These are phyloP conservation scores for Actinostola sp. DNA, from an alignment of 92 coral and sea anemone species.

Conservation along the genomic window DNA sequence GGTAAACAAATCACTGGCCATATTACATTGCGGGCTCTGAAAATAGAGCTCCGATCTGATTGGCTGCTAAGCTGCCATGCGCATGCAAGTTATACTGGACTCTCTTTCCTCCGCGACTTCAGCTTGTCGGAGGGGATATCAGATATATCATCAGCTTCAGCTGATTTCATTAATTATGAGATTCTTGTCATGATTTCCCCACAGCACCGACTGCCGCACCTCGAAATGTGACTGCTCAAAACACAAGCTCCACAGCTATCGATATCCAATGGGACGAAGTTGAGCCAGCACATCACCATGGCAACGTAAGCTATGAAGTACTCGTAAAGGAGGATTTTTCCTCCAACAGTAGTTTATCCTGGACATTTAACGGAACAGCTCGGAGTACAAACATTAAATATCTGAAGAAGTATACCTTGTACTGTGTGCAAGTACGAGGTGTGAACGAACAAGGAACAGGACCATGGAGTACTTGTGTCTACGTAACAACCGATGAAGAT, in stretches of 20 bases:
- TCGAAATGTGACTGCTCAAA: neutral
- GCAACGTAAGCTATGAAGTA: neutral
- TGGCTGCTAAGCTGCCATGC: no score
- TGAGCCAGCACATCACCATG: neutral
- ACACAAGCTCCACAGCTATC: slow-evolving; percentile 11
- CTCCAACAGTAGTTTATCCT: neutral
- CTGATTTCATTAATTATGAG: no score
- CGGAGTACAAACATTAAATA: neutral
- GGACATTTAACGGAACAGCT: neutral
- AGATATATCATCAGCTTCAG: no score
- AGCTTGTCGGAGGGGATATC: no score
- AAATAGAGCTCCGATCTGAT: no score
- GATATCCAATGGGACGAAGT: slow-evolving; percentile 3
- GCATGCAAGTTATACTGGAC: no score
- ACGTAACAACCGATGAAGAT: neutral
- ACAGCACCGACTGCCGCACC: slow-evolving; percentile 16
- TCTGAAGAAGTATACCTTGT: neutral
- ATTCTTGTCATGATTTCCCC: neutral
- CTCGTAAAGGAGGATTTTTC: no score
- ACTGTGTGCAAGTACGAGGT: neutral
- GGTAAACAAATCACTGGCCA: no score
- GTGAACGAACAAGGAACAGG: neutral
- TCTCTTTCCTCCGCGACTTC: no score
- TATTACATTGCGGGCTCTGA: no score
- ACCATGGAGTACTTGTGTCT: neutral